phyloP scores from a whole-genome alignment of 2,113 vertebrate genomes.

The Malaclemys terrapin region DNA sequence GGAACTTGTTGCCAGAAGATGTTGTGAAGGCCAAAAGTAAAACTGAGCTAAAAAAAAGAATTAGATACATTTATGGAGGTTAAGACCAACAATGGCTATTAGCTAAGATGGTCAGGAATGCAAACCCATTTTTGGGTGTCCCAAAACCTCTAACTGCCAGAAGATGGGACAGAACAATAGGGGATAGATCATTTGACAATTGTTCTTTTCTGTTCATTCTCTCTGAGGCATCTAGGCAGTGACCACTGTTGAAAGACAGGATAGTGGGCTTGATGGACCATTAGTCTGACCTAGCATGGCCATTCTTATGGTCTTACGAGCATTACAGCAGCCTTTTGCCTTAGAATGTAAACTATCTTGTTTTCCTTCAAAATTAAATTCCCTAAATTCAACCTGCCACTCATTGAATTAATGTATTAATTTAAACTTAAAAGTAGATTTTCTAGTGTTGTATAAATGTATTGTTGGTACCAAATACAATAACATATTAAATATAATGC shows the following conservation, averaged over 20 bases:
- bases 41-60: not conserved
- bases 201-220: not conserved
- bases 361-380: not conserved
- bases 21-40: not conserved
- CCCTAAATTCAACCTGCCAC: not conserved
- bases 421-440: not conserved
- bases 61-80: not conserved
- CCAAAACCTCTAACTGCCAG: not conserved
- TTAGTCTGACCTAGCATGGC: not conserved
- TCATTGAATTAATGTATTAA: constrained; percentile 44
- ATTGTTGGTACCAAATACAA: constrained; percentile 16
- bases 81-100: not conserved
- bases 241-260: not conserved
- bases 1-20: not conserved
- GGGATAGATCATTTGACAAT: not conserved
- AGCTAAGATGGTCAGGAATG: not conserved
- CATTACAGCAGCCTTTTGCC: constrained; percentile 31
- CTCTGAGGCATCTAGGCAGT: not conserved
- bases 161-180: not conserved
- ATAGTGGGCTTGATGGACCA: not conserved
- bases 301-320: not conserved
- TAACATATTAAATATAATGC: constrained; percentile 19
- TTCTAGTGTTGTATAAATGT: constrained; percentile 24
- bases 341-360: constrained; percentile 8
- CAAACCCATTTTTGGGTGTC: not conserved